phyloP scores from a whole-genome alignment of 2,797 vertebrate species.

The Rhinoraja longicauda region DNA sequence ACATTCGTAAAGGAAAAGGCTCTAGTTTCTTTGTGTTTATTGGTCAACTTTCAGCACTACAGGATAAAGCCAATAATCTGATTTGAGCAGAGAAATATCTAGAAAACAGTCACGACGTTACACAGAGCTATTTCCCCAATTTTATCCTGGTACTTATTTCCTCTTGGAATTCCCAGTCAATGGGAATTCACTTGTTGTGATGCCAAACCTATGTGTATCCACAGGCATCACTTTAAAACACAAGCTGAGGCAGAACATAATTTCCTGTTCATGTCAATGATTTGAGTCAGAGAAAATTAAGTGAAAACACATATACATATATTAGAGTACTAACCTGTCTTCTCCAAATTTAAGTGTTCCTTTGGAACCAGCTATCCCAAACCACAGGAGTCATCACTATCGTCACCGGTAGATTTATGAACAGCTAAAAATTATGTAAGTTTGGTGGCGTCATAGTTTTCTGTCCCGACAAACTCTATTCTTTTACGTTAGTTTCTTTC shows the following conservation, averaged over 20 bases:
- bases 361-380: neutral
- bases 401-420: neutral
- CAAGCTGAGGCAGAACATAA: neutral
- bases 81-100: neutral
- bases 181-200: neutral
- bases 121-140: neutral
- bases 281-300: neutral
- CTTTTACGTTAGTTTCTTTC: neutral
- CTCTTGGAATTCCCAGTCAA: conserved; percentile 24
- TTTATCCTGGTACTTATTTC: conserved; percentile 9
- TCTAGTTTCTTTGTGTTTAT: conserved; percentile 27
- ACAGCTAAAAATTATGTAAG: neutral
- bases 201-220: conserved; percentile 9
- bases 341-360: neutral
- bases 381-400: neutral
- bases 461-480: neutral
- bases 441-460: neutral
- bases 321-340: neutral
- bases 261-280: neutral
- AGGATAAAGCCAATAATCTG: neutral
- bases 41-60: conserved; percentile 5
- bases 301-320: neutral
- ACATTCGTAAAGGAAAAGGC: neutral
- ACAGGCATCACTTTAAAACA: conserved; percentile 8
- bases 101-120: neutral